Conservation (phyloP, 2,797 vertebrate species). For the Furcifer pardalis region DNA sequence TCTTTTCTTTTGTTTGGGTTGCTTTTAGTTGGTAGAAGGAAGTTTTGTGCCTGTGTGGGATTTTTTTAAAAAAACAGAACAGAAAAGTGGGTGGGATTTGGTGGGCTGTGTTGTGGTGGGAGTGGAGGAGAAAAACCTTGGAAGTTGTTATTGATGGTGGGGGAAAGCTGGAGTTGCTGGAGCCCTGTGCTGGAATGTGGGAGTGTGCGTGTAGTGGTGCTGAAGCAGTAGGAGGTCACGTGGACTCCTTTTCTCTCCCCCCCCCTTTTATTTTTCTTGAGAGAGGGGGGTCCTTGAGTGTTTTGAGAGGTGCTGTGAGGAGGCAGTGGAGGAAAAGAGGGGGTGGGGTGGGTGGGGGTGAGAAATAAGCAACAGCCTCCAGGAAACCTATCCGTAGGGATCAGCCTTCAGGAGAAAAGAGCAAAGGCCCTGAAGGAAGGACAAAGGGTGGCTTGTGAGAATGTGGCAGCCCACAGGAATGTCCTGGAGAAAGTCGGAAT, state of each 20-base stretch:
- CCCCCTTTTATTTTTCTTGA: not conserved
- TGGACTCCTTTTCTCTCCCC: conserved; percentile 67
- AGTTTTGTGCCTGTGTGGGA: conserved; percentile 43
- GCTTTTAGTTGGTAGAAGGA: conserved; percentile 48
- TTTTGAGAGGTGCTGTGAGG: conserved; percentile 10
- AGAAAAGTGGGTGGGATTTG: conserved; percentile 32
- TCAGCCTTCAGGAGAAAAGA: conserved; percentile 5
- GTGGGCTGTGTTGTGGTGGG: conserved; percentile 9
- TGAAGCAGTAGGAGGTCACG: conserved; percentile 80
- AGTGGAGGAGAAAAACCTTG: conserved; percentile 43
- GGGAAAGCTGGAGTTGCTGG: conserved; percentile 75
- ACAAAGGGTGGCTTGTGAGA: conserved; percentile 77
- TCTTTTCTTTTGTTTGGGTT: not conserved
- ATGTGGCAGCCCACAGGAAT: conserved; percentile 54
- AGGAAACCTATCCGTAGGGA: conserved; percentile 1
- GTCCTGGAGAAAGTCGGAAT: conserved; percentile 60
- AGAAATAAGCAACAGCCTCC: conserved; percentile 1
- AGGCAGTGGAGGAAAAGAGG: not conserved
- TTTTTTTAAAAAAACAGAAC: not conserved
- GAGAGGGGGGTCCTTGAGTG: conserved; percentile 9
- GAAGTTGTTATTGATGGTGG: conserved; percentile 73
- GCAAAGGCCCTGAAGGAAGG: conserved; percentile 63
- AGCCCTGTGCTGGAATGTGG: conserved; percentile 88
- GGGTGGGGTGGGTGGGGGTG: not conserved
- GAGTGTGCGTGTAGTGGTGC: conserved; percentile 53